Percentiles rank a stretch among this genome's conserved stretches.
Evolutionary conservation across 2,797 vertebrate genomes (phyloP).

Genomic region (Bovichtus diacanthus): DNA sequence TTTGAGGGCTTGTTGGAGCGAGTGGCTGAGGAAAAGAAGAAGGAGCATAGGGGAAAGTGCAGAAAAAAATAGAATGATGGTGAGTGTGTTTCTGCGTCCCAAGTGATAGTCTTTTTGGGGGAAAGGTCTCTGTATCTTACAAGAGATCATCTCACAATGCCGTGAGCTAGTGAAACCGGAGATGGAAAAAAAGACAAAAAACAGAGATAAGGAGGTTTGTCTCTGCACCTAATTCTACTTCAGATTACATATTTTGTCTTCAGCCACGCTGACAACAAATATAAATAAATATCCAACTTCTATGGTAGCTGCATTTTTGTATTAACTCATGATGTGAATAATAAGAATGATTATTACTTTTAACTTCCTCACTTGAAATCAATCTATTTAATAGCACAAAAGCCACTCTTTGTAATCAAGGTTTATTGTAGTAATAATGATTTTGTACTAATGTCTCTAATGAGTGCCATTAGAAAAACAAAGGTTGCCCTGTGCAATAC

Average conservation of each 20-base stretch:
- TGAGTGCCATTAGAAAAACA: constrained; percentile 68
- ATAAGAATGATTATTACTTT: constrained; percentile 16
- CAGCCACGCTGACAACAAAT: background rate
- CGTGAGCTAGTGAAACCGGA: constrained; percentile 3
- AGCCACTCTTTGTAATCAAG: constrained; percentile 57
- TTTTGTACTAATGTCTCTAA: constrained; percentile 73
- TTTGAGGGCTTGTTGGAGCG: constrained; percentile 41
- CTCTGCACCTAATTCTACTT: constrained; percentile 3
- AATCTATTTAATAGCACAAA: constrained; percentile 46
- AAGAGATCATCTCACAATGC: constrained; percentile 28
- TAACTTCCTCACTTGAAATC: constrained; percentile 41
- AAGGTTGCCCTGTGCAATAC: constrained; percentile 60
- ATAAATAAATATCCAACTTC: background rate
- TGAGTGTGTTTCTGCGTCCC: constrained; percentile 21
- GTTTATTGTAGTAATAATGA: constrained; percentile 71
- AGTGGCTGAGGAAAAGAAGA: constrained; percentile 31
- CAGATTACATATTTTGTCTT: constrained; percentile 12
- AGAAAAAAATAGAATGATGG: constrained; percentile 41
- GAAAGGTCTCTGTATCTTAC: constrained; percentile 25
- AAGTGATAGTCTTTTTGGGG: constrained; percentile 10
- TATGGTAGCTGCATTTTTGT: background rate
- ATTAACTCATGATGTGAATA: background rate
- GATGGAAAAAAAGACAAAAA: constrained; percentile 16
- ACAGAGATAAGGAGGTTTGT: constrained; percentile 13
- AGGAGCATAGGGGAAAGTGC: constrained; percentile 46